Evolutionary conservation across 2,113 vertebrate genomes (phyloP).

Genomic region (Oryzias melastigma): DNA sequence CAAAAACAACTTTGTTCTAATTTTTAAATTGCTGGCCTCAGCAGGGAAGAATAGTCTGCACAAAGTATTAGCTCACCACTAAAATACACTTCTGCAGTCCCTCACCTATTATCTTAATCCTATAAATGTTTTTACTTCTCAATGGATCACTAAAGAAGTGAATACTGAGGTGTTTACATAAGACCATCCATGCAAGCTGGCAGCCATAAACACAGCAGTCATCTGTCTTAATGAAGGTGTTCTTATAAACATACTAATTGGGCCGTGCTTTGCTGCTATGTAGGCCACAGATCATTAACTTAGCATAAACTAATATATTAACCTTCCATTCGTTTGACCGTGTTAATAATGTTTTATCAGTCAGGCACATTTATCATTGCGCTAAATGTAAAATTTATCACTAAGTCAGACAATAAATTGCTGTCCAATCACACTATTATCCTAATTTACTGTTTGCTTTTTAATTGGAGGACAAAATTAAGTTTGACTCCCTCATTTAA

Average conservation of each 20-base stretch:
- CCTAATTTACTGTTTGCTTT: conserved; percentile 5
- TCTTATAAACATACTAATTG: conserved; percentile 76
- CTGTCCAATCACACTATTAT: conserved; percentile 46
- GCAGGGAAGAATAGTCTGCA: conserved; percentile 70
- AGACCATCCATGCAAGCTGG: conserved; percentile 55
- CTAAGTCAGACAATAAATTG: conserved; percentile 12
- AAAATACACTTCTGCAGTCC: conserved; percentile 11
- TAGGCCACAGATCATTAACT: conserved; percentile 67
- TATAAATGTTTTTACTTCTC: conserved; percentile 80
- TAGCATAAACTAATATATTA: conserved; percentile 74
- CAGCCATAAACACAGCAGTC: conserved; percentile 48
- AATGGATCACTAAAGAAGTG: conserved; percentile 73
- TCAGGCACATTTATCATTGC: conserved; percentile 54
- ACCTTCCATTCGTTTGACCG: conserved; percentile 67
- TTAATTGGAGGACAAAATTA: neutral
- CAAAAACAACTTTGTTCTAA: conserved; percentile 56
- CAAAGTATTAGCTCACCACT: conserved; percentile 82
- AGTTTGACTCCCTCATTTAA: neutral
- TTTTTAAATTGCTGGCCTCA: conserved; percentile 73
- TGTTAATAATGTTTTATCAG: conserved; percentile 51
- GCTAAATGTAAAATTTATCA: conserved; percentile 29
- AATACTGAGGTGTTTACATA: conserved; percentile 67
- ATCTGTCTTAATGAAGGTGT: conserved; percentile 67
- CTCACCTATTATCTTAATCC: conserved; percentile 66
- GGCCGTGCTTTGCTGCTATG: conserved; percentile 70